Evolutionary conservation across 1,140 invertebrate genomes (phyloP).

Genomic region (Marisa cornuarietis): DNA sequence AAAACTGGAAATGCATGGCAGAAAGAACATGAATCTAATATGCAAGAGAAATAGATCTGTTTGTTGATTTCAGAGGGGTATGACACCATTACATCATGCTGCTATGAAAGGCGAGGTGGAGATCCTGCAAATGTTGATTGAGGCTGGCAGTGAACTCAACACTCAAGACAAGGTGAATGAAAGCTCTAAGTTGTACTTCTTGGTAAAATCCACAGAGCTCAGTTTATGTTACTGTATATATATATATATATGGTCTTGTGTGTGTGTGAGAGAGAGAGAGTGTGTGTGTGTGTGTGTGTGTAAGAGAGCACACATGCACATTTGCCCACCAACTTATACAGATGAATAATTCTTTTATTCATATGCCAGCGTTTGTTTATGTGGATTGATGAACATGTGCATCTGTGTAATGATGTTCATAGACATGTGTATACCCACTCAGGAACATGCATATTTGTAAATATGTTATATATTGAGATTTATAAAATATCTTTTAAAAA

Average conservation of each 20-base stretch:
- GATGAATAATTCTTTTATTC: too few relatives aligned
- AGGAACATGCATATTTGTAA: too few relatives aligned
- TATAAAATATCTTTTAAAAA: too few relatives aligned
- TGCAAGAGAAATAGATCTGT: background rate
- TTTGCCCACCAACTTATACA: too few relatives aligned
- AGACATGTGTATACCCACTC: too few relatives aligned
- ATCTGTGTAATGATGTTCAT: too few relatives aligned
- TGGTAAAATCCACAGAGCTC: too few relatives aligned
- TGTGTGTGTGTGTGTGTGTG: background rate
- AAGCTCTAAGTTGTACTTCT: too few relatives aligned
- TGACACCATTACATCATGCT: slow-evolving; percentile 64
- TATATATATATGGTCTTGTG: background rate
- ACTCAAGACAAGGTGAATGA: slow-evolving; percentile 60
- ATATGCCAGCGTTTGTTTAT: too few relatives aligned
- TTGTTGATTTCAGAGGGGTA: slow-evolving; percentile 48
- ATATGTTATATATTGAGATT: too few relatives aligned
- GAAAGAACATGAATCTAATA: background rate
- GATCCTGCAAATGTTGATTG: slow-evolving; percentile 60
- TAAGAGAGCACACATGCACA: too few relatives aligned
- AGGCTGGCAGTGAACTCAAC: slow-evolving; percentile 62
- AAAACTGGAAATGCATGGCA: background rate
- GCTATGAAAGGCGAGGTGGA: slow-evolving; percentile 66
- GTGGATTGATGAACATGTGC: too few relatives aligned
- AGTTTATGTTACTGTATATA: background rate
- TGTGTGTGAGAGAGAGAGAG: background rate